Base-by-base conservation (phyloP, 2,888 invertebrate genomes). In the Fragum whitleyi region DNA sequence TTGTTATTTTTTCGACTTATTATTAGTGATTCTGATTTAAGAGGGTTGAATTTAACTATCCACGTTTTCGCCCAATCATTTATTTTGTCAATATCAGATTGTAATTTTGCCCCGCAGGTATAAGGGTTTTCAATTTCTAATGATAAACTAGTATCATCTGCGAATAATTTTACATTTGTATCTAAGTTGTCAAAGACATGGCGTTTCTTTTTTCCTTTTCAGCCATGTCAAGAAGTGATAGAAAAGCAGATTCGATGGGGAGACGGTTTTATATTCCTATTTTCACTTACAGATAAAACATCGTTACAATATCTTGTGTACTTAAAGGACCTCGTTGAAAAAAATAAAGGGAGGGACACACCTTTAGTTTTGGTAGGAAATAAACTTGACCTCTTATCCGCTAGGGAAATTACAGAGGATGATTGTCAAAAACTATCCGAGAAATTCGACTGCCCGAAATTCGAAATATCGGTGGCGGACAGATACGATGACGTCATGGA, bases 261-360 rank as follows among this genome's bases (percentile, higher is more conserved):
- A 0, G 98, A 98, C 93, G 98, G 97, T 0, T 95, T 97, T 77
- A 96, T 97, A 74, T 95, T 98, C 59, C 97, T 98, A 36, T 98
- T 98, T 94, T 97, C 98, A 69, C 97, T 98, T 92, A 98, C 97
- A 0, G 98, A 98, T 94, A 95, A 97, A 68, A 95, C 95, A 85
- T 97, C 97, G 32, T 97, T 98, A 94, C 96, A 96, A 93, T 97
- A 96, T 92, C 96, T 97, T 75, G 96, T 96, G 74, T 95, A 96
- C 74, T 96, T 97, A 51, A 89, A 89, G 71, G 89, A 89, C 74
- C 53, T 68, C 11, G 69, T 90, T 9, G 67, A 83, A 59, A 84
- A 83, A 47, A 19, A 83, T n/a, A 90, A 89, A 75, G 89, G 85
- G n/a, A 70, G 72, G 19, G 90, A 89, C 11, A 83, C 84, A 14